A percentile compares a stretch with the other conserved stretches of the same genome.
phyloP scores from a whole-genome alignment of 2,888 invertebrate species.

The Nomada flava region DNA sequence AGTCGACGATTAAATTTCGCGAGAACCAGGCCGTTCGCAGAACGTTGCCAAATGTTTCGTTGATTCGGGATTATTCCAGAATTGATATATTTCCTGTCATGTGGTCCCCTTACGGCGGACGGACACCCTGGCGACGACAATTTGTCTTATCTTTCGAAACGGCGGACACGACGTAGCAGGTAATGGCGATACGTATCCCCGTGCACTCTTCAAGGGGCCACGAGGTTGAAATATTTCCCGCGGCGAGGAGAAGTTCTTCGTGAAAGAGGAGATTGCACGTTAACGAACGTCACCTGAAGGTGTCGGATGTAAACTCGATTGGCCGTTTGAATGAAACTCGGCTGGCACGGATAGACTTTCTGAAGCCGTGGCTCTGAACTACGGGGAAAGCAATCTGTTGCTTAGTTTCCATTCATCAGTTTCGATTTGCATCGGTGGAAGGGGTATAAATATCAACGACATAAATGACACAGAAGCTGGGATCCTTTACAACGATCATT shows the following conservation, averaged over 20 bases:
- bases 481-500: conserved; percentile 57
- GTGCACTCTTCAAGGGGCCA: neutral
- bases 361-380: conserved; percentile 44
- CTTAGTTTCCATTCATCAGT: conserved; percentile 59
- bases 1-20: neutral
- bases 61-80: neutral
- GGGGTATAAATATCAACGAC: conserved; percentile 58
- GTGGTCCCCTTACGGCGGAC: neutral
- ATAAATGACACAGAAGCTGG: conserved; percentile 44
- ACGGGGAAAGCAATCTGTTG: conserved; percentile 67
- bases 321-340: conserved; percentile 60
- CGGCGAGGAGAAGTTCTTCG: conserved; percentile 5
- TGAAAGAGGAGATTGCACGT: conserved; percentile 63
- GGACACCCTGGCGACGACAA: neutral
- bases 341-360: conserved; percentile 54
- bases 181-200: conserved; percentile 15
- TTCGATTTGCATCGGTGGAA: neutral
- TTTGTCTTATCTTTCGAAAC: conserved; percentile 3
- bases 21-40: no score
- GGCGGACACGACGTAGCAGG: neutral
- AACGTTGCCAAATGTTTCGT: no score
- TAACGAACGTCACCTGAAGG: conserved; percentile 65
- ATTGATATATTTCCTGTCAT: conserved; percentile 10
- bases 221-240: neutral
- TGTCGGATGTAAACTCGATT: conserved; percentile 70